A percentile compares a stretch with the other conserved stretches of the same genome.
Conservation (phyloP, 37 sponge, comb jelly and placozoan genomes). For the Eunapius fragilis region DNA sequence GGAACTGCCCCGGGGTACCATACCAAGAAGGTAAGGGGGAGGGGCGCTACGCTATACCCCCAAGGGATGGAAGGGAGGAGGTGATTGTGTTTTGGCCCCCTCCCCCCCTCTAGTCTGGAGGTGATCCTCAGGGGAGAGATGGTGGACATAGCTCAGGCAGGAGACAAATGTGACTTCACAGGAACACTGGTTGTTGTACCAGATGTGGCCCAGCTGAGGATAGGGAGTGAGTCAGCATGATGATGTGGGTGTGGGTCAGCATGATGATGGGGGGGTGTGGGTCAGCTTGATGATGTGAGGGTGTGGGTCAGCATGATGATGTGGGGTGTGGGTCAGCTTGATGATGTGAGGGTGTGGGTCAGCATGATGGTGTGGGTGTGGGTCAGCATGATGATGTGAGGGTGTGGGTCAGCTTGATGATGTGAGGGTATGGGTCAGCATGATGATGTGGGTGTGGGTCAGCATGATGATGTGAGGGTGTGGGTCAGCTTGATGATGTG, state of each 20-base stretch:
- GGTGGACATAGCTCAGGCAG: conserved; percentile 94
- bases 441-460: too few relatives aligned
- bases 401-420: too few relatives aligned
- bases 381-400: too few relatives aligned
- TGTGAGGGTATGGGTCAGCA: too few relatives aligned
- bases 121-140: conserved; percentile 91
- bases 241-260: not conserved
- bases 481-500: conserved; percentile 5
- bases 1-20: conserved; percentile 95
- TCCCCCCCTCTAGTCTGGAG: conserved; percentile 70
- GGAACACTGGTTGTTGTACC: conserved; percentile 98
- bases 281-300: too few relatives aligned
- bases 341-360: not conserved
- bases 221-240: conserved; percentile 56
- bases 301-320: too few relatives aligned
- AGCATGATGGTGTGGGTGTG: not conserved
- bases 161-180: conserved; percentile 98
- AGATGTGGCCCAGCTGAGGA: conserved; percentile 85
- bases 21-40: conserved; percentile 78
- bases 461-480: not conserved
- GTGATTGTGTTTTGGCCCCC: not conserved
- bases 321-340: too few relatives aligned
- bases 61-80: not conserved
- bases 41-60: not conserved
- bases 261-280: too few relatives aligned